Percentiles rank a stretch among this genome's conserved stretches.
phyloP scores from a whole-genome alignment of 2,113 vertebrate species.

The Etia nguti region DNA sequence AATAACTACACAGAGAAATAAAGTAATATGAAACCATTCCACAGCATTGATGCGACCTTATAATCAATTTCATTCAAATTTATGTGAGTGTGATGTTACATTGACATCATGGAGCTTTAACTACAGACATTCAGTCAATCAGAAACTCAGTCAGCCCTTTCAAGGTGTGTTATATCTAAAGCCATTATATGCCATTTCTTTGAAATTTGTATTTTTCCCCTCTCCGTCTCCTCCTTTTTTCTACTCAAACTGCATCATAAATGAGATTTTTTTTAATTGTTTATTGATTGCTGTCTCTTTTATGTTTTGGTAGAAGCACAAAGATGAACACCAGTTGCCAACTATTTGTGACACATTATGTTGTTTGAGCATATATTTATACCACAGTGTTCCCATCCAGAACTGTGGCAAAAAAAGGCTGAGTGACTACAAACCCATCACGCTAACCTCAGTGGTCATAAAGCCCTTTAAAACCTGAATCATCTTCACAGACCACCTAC shows the following conservation, averaged over 20 bases:
- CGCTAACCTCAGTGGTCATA: neutral
- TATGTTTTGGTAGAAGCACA: neutral
- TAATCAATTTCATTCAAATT: neutral
- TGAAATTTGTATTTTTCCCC: neutral
- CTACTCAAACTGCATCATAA: neutral
- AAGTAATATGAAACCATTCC: neutral
- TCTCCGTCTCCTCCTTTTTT: neutral
- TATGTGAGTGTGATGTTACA: neutral
- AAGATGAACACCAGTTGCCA: neutral
- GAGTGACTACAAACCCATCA: neutral
- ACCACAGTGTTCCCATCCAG: neutral
- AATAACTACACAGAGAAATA: neutral
- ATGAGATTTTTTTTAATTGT: neutral
- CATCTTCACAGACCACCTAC: neutral
- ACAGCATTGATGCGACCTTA: neutral
- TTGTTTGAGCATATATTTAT: neutral
- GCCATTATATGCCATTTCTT: neutral
- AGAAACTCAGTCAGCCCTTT: neutral
- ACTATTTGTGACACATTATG: neutral
- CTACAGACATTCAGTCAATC: neutral
- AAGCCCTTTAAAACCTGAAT: neutral
- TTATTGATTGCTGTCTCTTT: neutral
- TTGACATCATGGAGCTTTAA: neutral
- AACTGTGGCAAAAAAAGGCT: neutral
- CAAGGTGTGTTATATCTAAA: neutral